A percentile compares a stretch with the other conserved stretches of the same genome.
phyloP scores from a whole-genome alignment of 2,888 invertebrate genomes.

The Drosophila falleni region DNA sequence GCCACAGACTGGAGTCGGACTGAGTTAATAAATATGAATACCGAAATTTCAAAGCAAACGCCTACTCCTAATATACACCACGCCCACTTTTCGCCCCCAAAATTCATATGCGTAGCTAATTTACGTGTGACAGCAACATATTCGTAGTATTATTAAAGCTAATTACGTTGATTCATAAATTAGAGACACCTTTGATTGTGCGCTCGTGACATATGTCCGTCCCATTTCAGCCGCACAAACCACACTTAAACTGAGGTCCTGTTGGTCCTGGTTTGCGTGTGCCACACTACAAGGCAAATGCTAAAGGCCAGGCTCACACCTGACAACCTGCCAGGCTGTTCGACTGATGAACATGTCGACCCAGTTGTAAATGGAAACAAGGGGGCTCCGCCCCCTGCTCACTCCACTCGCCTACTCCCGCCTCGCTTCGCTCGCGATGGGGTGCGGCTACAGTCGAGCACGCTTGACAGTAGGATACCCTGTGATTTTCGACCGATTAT shows the following conservation, averaged over 20 bases:
- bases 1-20: not conserved
- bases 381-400: too few relatives aligned
- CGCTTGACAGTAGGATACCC: too few relatives aligned
- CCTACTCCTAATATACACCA: constrained; percentile 5
- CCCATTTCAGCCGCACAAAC: not conserved
- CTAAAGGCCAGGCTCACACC: constrained; percentile 38
- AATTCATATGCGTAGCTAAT: constrained; percentile 45
- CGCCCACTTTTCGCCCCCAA: constrained; percentile 9
- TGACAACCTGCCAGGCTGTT: not conserved
- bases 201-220: constrained; percentile 60
- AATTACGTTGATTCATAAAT: constrained; percentile 78
- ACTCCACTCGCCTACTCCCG: too few relatives aligned
- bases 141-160: constrained; percentile 58
- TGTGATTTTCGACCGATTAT: too few relatives aligned
- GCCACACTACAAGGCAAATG: constrained; percentile 22
- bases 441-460: too few relatives aligned
- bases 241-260: not conserved
- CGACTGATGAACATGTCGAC: constrained; percentile 17
- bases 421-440: too few relatives aligned
- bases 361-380: constrained; percentile 5
- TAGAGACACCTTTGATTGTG: constrained; percentile 73
- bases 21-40: constrained; percentile 53
- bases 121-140: constrained; percentile 28
- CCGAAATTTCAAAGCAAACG: constrained; percentile 24
- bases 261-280: constrained; percentile 32